Percentiles rank a stretch among this genome's conserved stretches.
phyloP scores from a whole-genome alignment of 64 coral and sea anemone species.

The Stichodactyla helianthus region DNA sequence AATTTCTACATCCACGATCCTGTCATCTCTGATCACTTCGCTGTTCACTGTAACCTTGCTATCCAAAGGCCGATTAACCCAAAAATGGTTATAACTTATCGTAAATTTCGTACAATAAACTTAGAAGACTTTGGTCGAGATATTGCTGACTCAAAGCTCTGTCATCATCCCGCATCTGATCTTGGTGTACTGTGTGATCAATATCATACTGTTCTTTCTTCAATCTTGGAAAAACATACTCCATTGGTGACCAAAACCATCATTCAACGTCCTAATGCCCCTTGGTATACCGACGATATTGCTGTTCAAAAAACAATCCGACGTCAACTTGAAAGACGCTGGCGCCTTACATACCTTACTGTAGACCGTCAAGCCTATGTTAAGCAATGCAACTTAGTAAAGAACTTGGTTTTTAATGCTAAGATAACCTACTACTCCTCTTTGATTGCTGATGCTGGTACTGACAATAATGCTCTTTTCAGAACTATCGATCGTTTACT shows the following conservation, averaged over 20 bases:
- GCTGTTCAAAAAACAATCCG: background rate
- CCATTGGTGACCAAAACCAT: background rate
- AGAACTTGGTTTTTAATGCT: background rate
- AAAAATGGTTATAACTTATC: background rate
- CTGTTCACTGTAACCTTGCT: background rate
- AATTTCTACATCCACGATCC: background rate
- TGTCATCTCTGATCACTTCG: background rate
- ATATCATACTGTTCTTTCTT: background rate
- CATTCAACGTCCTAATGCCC: background rate
- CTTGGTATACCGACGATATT: slow-evolving; percentile 3
- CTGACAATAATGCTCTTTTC: background rate
- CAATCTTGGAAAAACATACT: background rate
- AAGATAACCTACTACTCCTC: background rate
- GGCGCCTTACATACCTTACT: background rate
- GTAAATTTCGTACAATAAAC: background rate
- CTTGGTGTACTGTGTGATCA: background rate
- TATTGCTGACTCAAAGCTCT: background rate
- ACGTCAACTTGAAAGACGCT: background rate
- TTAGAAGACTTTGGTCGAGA: background rate
- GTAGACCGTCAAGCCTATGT: background rate
- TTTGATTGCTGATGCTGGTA: background rate
- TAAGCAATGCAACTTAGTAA: background rate
- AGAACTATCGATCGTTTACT: background rate
- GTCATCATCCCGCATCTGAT: background rate
- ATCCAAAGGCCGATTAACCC: background rate